Evolutionary conservation across 2,888 invertebrate species (phyloP).

Genomic region (Lasioglossum zephyrum): DNA sequence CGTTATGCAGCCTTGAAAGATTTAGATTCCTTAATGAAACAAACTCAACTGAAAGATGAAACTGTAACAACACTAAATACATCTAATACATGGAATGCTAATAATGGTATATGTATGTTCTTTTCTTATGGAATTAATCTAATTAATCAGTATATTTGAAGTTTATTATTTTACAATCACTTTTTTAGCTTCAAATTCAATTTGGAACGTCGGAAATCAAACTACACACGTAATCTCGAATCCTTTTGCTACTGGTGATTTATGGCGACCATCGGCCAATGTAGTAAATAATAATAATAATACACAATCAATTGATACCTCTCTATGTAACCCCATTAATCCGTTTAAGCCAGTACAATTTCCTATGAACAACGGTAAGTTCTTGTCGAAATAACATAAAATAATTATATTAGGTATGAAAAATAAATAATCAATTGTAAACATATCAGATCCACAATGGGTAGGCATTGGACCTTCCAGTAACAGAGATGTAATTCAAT

Average conservation of each 20-base stretch:
- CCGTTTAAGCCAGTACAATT: constrained; percentile 81
- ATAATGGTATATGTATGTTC: constrained; percentile 67
- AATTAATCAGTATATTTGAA: not conserved
- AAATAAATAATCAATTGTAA: constrained; percentile 6
- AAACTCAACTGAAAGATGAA: constrained; percentile 81
- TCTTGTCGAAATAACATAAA: constrained; percentile 4
- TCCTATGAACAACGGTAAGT: constrained; percentile 80
- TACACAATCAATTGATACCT: constrained; percentile 78
- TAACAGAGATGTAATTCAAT: constrained; percentile 81
- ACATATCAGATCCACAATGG: constrained; percentile 79
- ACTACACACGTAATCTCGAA: constrained; percentile 80
- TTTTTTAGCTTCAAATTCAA: constrained; percentile 74
- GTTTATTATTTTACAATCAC: not conserved
- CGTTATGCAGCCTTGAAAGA: constrained; percentile 98
- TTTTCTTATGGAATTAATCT: not conserved
- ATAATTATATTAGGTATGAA: constrained; percentile 3
- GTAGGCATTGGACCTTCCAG: constrained; percentile 78
- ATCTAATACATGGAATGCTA: constrained; percentile 77
- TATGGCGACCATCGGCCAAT: constrained; percentile 81
- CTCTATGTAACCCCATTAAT: constrained; percentile 80
- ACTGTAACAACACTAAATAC: constrained; percentile 68
- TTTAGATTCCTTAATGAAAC: constrained; percentile 89
- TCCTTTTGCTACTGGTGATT: constrained; percentile 79
- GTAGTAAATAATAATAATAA: constrained; percentile 77
- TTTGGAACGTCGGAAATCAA: constrained; percentile 79